Evolutionary conservation across 1,140 invertebrate species (phyloP).

Genomic region (Theocolax elegans): DNA sequence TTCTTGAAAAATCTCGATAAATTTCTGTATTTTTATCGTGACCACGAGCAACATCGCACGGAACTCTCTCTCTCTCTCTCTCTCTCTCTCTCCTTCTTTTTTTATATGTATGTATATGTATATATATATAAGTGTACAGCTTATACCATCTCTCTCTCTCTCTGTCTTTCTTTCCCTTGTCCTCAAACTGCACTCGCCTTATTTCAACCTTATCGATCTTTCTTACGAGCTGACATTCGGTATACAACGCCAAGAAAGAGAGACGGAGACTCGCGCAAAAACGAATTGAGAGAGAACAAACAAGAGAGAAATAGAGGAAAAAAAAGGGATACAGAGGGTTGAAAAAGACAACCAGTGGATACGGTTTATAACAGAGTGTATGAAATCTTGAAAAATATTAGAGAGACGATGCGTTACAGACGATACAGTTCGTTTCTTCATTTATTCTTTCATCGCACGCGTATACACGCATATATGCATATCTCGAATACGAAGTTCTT

Average conservation of each 20-base stretch:
- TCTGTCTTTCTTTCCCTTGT: constrained; percentile 39
- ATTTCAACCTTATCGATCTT: constrained; percentile 44
- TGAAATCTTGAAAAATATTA: too few species aligned
- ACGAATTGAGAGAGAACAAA: constrained; percentile 21
- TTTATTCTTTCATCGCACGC: too few species aligned
- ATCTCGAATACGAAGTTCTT: too few species aligned
- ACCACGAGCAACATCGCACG: constrained; percentile 13
- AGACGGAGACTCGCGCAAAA: not conserved
- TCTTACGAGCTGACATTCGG: constrained; percentile 40
- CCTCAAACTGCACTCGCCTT: constrained; percentile 32
- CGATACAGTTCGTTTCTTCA: too few species aligned
- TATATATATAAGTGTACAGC: not conserved
- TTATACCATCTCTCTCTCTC: not conserved
- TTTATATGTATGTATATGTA: not conserved
- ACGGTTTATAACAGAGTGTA: too few species aligned
- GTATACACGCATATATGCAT: too few species aligned
- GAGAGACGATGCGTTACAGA: too few species aligned
- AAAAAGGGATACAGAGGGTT: constrained; percentile 10
- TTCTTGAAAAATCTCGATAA: constrained; percentile 38
- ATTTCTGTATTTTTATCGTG: constrained; percentile 39
- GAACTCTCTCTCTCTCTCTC: too few species aligned
- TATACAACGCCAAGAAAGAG: constrained; percentile 2
- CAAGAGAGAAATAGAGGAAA: constrained; percentile 33
- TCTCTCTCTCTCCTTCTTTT: not conserved
- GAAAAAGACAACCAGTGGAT: not conserved